Evolutionary conservation across 2,797 vertebrate species (phyloP).

Genomic region (Molossus molossus): DNA sequence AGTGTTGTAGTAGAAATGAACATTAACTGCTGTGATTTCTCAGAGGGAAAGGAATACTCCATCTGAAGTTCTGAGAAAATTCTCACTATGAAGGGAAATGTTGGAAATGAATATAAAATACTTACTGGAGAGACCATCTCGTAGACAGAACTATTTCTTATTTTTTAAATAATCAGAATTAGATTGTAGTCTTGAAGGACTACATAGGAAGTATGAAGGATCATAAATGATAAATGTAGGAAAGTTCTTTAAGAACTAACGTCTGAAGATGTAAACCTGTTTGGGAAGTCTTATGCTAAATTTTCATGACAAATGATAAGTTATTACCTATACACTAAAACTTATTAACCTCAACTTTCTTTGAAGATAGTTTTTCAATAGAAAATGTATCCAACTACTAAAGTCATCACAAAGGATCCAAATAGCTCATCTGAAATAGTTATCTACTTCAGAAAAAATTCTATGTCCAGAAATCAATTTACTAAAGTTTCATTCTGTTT

Average conservation of each 20-base stretch:
- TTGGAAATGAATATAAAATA: background rate
- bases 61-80: background rate
- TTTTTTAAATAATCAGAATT: background rate
- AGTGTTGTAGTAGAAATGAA: background rate
- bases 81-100: background rate
- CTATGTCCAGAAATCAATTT: background rate
- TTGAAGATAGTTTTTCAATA: background rate
- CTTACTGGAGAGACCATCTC: background rate
- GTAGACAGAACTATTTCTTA: background rate
- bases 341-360: background rate
- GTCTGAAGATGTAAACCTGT: background rate
- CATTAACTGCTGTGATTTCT: background rate
- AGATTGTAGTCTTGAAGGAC: background rate
- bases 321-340: background rate
- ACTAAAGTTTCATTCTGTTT: background rate
- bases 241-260: background rate
- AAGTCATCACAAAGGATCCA: background rate
- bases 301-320: constrained; percentile 1
- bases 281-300: background rate
- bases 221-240: background rate
- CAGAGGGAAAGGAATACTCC: background rate
- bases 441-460: constrained; percentile 10
- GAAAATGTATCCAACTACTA: background rate
- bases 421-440: background rate
- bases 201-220: background rate